These are phyloP conservation scores for Otis tarda DNA, from an alignment of 2,113 vertebrate genomes.

Conservation along the genomic window DNA sequence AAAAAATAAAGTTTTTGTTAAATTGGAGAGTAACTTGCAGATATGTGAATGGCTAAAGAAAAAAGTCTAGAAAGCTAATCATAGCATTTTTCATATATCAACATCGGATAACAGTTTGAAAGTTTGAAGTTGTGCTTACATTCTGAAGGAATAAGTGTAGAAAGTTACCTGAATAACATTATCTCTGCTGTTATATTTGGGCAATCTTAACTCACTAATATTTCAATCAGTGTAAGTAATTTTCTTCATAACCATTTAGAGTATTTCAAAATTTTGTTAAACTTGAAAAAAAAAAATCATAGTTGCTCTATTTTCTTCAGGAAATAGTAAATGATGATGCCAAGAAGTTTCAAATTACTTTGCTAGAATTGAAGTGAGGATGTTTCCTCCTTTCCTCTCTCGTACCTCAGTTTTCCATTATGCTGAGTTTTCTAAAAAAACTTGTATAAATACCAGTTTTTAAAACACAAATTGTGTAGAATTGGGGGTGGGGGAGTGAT, in stretches of 20 bases:
- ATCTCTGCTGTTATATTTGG: background rate
- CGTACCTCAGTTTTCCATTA: background rate
- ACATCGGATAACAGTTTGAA: background rate
- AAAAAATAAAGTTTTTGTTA: background rate
- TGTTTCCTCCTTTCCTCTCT: background rate
- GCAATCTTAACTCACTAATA: background rate
- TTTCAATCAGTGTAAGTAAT: background rate
- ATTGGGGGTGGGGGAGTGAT: background rate
- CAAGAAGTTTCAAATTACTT: background rate
- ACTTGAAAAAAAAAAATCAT: background rate
- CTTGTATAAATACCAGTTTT: background rate
- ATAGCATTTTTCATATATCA: background rate
- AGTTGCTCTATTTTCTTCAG: background rate
- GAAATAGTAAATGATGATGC: background rate
- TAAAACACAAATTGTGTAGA: background rate
- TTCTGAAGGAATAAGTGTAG: background rate
- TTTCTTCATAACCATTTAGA: background rate
- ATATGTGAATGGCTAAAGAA: background rate
- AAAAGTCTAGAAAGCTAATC: background rate
- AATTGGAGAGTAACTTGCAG: background rate
- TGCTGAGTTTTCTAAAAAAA: background rate
- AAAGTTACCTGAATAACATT: background rate
- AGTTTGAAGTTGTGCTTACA: background rate
- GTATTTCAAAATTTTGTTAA: background rate
- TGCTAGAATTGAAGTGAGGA: background rate